Conservation (phyloP, 2,888 invertebrate species). For the Sthenelais limicola region DNA sequence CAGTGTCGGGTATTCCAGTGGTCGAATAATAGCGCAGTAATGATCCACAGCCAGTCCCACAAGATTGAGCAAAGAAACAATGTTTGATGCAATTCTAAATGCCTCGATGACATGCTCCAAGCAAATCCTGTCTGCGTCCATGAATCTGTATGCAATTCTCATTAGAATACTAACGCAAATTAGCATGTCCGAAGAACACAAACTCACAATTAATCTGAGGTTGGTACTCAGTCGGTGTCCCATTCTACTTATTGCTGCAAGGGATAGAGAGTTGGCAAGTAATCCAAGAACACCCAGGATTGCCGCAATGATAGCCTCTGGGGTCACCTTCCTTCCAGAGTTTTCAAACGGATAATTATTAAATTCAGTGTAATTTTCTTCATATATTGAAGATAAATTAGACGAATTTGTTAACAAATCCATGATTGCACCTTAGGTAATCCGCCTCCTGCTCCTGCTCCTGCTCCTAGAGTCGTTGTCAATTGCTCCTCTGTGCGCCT, state of each 20-base stretch:
- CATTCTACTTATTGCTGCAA: constrained; percentile 34
- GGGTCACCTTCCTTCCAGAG: too few species aligned
- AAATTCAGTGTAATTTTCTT: too few species aligned
- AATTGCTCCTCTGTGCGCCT: too few species aligned
- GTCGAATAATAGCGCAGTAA: constrained; percentile 46
- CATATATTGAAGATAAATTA: too few species aligned
- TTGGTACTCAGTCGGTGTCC: constrained; percentile 43
- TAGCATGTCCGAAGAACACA: constrained; percentile 46
- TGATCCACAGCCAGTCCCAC: constrained; percentile 49
- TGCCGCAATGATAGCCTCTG: neutral
- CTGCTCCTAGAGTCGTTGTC: too few species aligned
- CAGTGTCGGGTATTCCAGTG: constrained; percentile 42
- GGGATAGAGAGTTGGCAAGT: constrained; percentile 41
- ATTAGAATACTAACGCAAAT: constrained; percentile 43
- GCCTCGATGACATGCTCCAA: constrained; percentile 16
- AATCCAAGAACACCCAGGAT: constrained; percentile 19
- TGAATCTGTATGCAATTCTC: neutral
- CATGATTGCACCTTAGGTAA: too few species aligned
- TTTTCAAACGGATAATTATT: too few species aligned
- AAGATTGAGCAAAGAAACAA: constrained; percentile 47
- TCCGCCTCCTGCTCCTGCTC: too few species aligned
- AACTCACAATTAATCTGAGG: constrained; percentile 46
- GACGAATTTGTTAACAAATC: too few species aligned
- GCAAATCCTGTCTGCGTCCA: constrained; percentile 29
- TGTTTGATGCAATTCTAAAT: constrained; percentile 32